Evolutionary conservation across 2,797 vertebrate genomes (phyloP), one percentile per base, ranked within the genome.

Genomic region (Anguilla obscura): DNA sequence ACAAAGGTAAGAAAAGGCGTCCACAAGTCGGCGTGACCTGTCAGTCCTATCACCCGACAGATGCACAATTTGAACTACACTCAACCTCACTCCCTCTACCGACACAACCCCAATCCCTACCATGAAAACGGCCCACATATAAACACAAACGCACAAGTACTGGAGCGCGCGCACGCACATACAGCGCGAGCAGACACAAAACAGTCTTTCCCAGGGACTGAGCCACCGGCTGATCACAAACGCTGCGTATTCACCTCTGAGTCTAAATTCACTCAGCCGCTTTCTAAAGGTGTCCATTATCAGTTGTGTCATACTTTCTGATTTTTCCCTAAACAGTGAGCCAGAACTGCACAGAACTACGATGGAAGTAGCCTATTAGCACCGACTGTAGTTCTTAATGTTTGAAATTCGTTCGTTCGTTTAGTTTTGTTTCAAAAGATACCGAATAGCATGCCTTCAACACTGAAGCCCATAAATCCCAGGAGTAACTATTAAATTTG

Each of bases 141-240:
- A 50, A 71, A 50, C 85, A 82, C 74, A 89, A 45, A 82, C 66
- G 83, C 52, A 69, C 21, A 45, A 12, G 63, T 63, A 33, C 7
- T 27, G 79, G 45, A n/a, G 27, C 21, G 54, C 63, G 87, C 40
- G 79, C n/a, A 79, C 0, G 9, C 33, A 83, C 76, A 71, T 50
- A 86, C 90, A 88, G 86, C 63, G 79, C 69, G 60, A 45, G 40
- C 54, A 12, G 74, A 90, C 88, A 89, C 89, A 89, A 82, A 84
- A 86, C 60, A 87, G 89, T 66, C 86, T 76, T 87, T 86, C 85
- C 36, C 2, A 63, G 87, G 84, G 30, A 80, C 16, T 7, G 50
- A 84, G 16, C 9, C 71, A 86, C 83, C 74, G 30, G 33, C 52
- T 1, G 50, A 69, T 50, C 50, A 79, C 83, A n/a, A 45, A 88